These are phyloP conservation scores for Ormyrus thymus DNA, from an alignment of 2,888 invertebrate species.

Conservation along the genomic window DNA sequence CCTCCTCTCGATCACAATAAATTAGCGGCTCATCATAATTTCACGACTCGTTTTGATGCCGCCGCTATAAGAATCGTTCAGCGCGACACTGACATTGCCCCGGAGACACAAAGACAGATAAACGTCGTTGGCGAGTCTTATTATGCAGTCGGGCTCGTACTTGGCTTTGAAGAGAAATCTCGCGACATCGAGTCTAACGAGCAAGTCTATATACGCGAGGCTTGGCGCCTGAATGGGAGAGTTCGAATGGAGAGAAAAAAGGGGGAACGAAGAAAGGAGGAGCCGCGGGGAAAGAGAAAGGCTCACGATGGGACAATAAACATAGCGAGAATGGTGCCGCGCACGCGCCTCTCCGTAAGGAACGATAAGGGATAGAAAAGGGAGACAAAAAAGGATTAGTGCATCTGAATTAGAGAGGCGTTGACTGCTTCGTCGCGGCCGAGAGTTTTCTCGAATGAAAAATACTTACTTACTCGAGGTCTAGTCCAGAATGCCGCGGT, in stretches of 20 bases:
- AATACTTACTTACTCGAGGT: slow-evolving; percentile 3
- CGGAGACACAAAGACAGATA: not conserved
- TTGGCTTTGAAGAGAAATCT: not conserved
- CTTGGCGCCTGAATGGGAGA: not conserved
- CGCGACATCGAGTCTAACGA: not conserved
- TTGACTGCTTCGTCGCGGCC: not conserved
- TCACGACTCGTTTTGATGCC: no score
- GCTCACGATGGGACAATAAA: slow-evolving; percentile 22
- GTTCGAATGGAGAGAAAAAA: slow-evolving; percentile 2
- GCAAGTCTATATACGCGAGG: not conserved
- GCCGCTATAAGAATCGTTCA: no score
- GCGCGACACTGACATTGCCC: slow-evolving; percentile 10
- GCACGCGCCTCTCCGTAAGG: no score
- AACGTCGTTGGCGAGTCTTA: not conserved
- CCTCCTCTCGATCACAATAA: no score
- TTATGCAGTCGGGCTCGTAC: not conserved
- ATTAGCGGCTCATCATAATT: no score
- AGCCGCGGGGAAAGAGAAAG: slow-evolving; percentile 5
- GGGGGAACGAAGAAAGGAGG: slow-evolving; percentile 5
- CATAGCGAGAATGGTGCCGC: not conserved
- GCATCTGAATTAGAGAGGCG: not conserved
- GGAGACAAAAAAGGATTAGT: slow-evolving; percentile 13
- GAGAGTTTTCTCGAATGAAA: slow-evolving; percentile 5
- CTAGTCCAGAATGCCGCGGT: not conserved
- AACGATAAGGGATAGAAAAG: not conserved